These are phyloP conservation scores for Trichomalopsis sarcophagae DNA, from an alignment of 1,140 invertebrate genomes.

Conservation along the genomic window DNA sequence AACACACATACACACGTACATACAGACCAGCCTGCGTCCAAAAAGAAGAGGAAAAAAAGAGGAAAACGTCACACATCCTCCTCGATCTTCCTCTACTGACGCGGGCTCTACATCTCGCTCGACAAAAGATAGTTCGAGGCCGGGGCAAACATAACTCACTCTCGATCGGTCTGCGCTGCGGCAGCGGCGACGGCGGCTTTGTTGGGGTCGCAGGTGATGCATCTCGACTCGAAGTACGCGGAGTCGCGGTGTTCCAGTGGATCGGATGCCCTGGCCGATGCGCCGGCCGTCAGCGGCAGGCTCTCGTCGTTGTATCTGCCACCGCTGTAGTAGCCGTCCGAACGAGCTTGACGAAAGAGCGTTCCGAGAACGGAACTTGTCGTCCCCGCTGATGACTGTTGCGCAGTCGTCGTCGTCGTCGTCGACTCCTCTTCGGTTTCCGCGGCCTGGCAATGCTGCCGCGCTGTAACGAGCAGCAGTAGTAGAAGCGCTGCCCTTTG, in stretches of 20 bases:
- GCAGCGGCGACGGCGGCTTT: slow-evolving; percentile 54
- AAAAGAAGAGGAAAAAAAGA: neutral
- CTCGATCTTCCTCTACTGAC: neutral
- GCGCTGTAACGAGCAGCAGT: neutral
- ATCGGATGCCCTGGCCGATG: slow-evolving; percentile 53
- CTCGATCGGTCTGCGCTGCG: slow-evolving; percentile 13
- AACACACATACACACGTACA: neutral
- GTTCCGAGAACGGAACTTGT: slow-evolving; percentile 58
- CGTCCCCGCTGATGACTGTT: slow-evolving; percentile 53
- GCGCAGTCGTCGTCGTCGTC: slow-evolving; percentile 48
- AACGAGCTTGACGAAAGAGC: slow-evolving; percentile 67
- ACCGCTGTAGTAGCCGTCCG: slow-evolving; percentile 61
- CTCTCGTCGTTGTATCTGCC: slow-evolving; percentile 62
- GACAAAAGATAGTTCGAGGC: neutral
- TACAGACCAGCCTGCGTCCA: neutral
- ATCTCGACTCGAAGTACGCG: slow-evolving; percentile 68
- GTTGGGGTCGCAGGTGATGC: slow-evolving; percentile 68
- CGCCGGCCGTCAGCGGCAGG: slow-evolving; percentile 54
- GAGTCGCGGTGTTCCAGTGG: slow-evolving; percentile 65
- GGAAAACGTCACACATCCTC: neutral
- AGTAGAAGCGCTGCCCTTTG: neutral
- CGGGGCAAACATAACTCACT: slow-evolving; percentile 20
- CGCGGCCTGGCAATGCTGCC: neutral
- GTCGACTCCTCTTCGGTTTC: slow-evolving; percentile 29
- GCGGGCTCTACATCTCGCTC: neutral